phyloP scores from a whole-genome alignment of 2,797 vertebrate genomes.

The Peromyscus eremicus region DNA sequence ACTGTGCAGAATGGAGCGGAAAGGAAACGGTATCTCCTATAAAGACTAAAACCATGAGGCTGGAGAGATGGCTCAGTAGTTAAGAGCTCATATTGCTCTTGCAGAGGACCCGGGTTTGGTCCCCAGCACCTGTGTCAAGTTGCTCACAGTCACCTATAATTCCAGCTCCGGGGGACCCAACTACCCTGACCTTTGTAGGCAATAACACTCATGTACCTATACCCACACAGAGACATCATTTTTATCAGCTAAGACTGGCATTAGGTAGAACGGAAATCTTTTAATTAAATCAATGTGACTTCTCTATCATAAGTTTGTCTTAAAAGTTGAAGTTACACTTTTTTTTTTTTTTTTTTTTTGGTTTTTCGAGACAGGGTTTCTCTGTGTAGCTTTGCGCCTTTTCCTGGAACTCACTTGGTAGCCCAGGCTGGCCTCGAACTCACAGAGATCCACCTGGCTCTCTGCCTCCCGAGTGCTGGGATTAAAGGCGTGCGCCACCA shows the following conservation, averaged over 20 bases:
- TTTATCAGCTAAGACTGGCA: slow-evolving; percentile 18
- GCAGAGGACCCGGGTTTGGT: neutral
- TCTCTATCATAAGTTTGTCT: neutral
- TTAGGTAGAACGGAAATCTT: neutral
- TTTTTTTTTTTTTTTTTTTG: too few species aligned
- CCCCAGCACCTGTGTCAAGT: too few species aligned
- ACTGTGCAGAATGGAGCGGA: neutral
- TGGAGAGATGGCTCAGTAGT: too few species aligned
- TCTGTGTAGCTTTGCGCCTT: too few species aligned
- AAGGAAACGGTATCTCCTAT: neutral
- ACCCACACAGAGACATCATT: neutral
- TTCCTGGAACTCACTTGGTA: too few species aligned
- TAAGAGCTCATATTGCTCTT: neutral
- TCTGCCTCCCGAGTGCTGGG: too few species aligned
- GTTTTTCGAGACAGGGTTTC: neutral
- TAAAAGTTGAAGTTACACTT: slow-evolving; percentile 50
- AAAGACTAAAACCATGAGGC: neutral
- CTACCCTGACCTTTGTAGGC: too few species aligned
- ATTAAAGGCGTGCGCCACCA: too few species aligned
- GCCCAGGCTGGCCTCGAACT: too few species aligned
- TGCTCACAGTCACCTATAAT: neutral
- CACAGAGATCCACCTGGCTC: too few species aligned
- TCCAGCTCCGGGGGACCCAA: neutral
- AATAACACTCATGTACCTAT: neutral
- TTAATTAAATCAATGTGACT: neutral